phyloP scores from a whole-genome alignment of 2,113 vertebrate species.

The Odobenus rosmarus region DNA sequence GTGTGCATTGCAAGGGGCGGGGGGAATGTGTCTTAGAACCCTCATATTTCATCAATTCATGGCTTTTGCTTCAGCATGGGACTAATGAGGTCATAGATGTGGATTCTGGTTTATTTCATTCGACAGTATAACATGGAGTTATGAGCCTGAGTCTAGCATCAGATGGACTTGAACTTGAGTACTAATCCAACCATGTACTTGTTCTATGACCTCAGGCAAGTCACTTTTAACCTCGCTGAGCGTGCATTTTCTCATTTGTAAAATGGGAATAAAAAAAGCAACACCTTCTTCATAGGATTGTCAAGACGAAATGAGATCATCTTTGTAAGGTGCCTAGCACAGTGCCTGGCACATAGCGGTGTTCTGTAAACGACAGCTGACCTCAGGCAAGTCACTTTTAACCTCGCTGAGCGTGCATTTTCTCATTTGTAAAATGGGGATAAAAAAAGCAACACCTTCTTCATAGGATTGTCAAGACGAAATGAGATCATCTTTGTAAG shows the following conservation, averaged over 20 bases:
- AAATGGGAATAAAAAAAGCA: constrained; percentile 1
- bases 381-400: not conserved
- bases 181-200: not conserved
- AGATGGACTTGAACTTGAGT: not conserved
- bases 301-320: not conserved
- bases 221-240: not conserved
- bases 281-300: not conserved
- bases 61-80: not conserved
- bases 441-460: not conserved
- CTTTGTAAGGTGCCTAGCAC: not conserved
- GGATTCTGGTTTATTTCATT: not conserved
- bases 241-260: not conserved
- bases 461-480: not conserved
- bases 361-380: too few relatives aligned
- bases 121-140: not conserved
- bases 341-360: not conserved
- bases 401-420: not conserved
- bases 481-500: not conserved
- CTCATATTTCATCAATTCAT: not conserved
- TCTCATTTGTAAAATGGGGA: not conserved
- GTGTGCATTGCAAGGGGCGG: not conserved
- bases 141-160: not conserved
- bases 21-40: not conserved
- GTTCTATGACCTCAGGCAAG: not conserved
- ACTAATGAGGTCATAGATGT: not conserved